Conservation (phyloP, 2,113 vertebrate species). For the Myrmecophaga tridactyla region DNA sequence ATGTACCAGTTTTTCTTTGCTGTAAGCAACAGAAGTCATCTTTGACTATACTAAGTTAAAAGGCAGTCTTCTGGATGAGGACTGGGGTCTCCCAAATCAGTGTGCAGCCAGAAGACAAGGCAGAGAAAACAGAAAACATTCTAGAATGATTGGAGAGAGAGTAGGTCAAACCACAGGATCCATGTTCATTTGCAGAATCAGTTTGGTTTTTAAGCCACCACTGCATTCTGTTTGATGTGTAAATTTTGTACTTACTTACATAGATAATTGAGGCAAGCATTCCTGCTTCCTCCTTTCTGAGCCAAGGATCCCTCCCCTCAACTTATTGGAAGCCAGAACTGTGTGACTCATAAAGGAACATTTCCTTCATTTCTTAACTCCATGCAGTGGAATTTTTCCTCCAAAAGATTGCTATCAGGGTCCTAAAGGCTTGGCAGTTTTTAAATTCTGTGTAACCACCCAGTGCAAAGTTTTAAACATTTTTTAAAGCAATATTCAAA, state of each 20-base stretch:
- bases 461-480: not conserved
- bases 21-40: not conserved
- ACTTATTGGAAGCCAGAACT: not conserved
- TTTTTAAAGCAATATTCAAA: not conserved
- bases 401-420: too few relatives aligned
- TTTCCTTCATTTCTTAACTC: not conserved
- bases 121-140: not conserved
- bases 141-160: not conserved
- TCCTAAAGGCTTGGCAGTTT: not conserved
- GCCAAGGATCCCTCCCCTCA: not conserved
- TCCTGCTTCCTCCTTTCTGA: not conserved
- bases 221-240: not conserved
- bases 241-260: not conserved
- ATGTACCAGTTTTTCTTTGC: not conserved
- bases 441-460: not conserved
- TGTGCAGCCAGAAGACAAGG: not conserved
- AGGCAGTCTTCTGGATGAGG: not conserved
- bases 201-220: not conserved
- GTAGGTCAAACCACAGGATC: not conserved
- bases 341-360: not conserved
- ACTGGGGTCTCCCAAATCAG: not conserved
- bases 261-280: not conserved
- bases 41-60: not conserved
- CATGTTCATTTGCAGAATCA: not conserved
- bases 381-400: not conserved